phyloP scores from a whole-genome alignment of 1,140 invertebrate genomes.

The Anoplolepis gracilipes region DNA sequence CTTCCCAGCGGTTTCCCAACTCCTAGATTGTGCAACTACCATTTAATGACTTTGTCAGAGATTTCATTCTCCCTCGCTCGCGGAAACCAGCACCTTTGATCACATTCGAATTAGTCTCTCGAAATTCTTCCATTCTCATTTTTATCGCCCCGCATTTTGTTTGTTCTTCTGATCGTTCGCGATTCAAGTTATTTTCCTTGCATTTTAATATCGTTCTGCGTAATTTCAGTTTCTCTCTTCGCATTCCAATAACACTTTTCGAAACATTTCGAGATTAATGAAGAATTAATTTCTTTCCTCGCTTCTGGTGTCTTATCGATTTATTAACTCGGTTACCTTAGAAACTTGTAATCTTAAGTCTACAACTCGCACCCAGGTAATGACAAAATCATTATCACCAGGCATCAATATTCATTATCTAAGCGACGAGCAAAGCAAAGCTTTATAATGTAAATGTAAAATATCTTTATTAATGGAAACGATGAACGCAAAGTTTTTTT shows the following conservation, averaged over 20 bases:
- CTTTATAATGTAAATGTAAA: neutral
- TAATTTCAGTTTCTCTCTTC: neutral
- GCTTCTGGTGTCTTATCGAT: constrained; percentile 63
- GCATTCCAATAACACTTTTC: neutral
- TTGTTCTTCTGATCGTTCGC: neutral
- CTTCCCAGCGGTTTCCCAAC: constrained; percentile 10
- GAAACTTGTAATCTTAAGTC: constrained; percentile 47
- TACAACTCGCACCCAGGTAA: neutral
- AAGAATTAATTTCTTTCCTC: constrained; percentile 49
- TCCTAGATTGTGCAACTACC: constrained; percentile 62
- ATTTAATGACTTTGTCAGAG: constrained; percentile 59
- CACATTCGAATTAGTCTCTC: neutral
- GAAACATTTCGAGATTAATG: neutral
- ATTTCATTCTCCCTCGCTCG: constrained; percentile 24
- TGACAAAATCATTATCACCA: constrained; percentile 61
- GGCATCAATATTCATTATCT: constrained; percentile 18
- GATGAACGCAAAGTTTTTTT: neutral
- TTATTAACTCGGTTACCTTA: constrained; percentile 73
- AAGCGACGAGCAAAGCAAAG: neutral
- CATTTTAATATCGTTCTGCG: neutral
- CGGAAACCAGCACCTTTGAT: constrained; percentile 23
- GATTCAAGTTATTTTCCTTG: neutral
- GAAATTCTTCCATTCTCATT: neutral
- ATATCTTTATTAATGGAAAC: neutral
- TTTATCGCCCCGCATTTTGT: neutral